Conservation (phyloP, 2,113 vertebrate species). For the Athene cunicularia region DNA sequence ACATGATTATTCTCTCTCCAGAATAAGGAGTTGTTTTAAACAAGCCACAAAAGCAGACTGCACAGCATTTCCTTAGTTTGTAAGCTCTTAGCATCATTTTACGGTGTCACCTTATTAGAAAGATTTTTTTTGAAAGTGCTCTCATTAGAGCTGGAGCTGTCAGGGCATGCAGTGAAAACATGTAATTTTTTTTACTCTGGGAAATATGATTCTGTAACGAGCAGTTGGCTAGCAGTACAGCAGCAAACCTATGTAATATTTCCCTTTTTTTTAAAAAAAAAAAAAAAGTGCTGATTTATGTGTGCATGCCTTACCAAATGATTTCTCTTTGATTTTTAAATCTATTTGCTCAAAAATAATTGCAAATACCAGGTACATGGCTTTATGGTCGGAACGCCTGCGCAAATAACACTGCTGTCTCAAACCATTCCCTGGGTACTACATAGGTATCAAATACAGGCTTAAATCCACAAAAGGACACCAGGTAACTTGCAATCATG, state of each 20-base stretch:
- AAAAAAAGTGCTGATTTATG: conserved; percentile 18
- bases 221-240: conserved; percentile 45
- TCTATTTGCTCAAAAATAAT: neutral
- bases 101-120: conserved; percentile 46
- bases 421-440: neutral
- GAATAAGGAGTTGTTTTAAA: conserved; percentile 23
- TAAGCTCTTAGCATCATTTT: conserved; percentile 53
- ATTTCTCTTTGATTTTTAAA: neutral
- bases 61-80: conserved; percentile 23
- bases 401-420: neutral
- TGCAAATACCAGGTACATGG: neutral
- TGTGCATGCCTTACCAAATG: neutral
- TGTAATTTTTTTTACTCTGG: conserved; percentile 60
- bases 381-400: neutral
- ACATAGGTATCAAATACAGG: neutral
- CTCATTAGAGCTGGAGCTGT: conserved; percentile 65
- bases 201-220: conserved; percentile 64
- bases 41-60: neutral
- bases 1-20: neutral
- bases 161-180: conserved; percentile 41
- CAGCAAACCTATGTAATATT: conserved; percentile 45
- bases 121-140: conserved; percentile 34
- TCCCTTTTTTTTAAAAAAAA: neutral
- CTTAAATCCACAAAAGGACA: neutral
- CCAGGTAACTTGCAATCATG: neutral